Evolutionary conservation across 2,113 vertebrate species (phyloP).

Genomic region (Cisticola juncidis): DNA sequence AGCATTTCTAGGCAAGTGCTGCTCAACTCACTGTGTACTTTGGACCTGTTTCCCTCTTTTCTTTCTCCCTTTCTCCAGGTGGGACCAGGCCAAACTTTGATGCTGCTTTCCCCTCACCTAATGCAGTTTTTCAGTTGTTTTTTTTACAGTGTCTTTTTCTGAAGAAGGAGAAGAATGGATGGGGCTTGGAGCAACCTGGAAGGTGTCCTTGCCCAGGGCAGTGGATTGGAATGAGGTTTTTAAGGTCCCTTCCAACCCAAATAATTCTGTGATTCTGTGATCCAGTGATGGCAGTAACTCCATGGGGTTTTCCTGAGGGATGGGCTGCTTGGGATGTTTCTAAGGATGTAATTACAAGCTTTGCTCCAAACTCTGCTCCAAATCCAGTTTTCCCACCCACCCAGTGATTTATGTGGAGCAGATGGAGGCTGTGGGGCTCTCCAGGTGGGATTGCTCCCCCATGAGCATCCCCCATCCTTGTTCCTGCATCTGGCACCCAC

Average conservation of each 20-base stretch:
- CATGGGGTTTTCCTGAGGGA: neutral
- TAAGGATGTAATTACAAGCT: neutral
- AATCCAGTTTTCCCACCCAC: neutral
- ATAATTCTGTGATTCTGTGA: neutral
- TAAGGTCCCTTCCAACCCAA: neutral
- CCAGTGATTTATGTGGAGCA: neutral
- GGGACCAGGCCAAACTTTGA: neutral
- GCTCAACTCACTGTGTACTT: neutral
- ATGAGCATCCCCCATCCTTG: fast-evolving
- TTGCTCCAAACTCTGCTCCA: neutral
- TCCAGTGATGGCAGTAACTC: neutral
- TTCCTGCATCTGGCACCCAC: neutral
- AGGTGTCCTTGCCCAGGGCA: neutral
- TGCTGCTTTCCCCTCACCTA: neutral
- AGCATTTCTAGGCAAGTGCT: neutral
- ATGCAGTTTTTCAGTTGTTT: neutral
- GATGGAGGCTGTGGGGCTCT: neutral
- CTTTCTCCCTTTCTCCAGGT: neutral
- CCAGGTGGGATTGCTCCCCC: neutral
- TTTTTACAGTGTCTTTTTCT: neutral
- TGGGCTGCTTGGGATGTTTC: neutral
- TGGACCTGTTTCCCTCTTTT: neutral
- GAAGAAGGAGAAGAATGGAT: neutral
- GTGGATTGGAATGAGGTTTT: neutral
- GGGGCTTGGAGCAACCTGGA: neutral